These are phyloP conservation scores for Cacoxenus indagator DNA, from an alignment of 2,888 invertebrate species.

Conservation along the genomic window DNA sequence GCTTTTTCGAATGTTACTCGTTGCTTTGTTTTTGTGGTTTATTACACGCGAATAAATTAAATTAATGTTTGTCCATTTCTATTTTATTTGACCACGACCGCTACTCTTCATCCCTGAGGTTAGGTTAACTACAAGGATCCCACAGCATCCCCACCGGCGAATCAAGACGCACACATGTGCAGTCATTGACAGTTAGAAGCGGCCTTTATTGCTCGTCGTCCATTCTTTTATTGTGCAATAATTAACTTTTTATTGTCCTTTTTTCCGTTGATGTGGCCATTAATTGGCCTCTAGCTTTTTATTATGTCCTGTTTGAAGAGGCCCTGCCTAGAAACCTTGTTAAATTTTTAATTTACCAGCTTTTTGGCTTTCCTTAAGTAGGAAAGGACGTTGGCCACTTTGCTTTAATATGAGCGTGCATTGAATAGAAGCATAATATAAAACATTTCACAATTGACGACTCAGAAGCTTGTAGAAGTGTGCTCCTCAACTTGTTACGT, in stretches of 20 bases:
- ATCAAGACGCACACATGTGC: neutral
- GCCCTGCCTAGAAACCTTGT: too few relatives aligned
- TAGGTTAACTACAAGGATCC: neutral
- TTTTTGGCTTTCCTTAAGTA: neutral
- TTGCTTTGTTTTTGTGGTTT: constrained; percentile 50
- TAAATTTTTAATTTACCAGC: neutral
- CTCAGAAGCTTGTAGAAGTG: too few relatives aligned
- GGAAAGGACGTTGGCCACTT: too few relatives aligned
- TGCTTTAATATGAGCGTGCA: too few relatives aligned
- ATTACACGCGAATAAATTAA: constrained; percentile 64
- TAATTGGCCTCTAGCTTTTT: neutral
- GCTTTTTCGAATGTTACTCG: neutral
- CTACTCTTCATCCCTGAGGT: neutral
- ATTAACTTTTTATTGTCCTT: constrained; percentile 13
- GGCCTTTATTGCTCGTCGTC: neutral
- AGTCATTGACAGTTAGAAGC: constrained; percentile 12
- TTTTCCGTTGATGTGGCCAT: constrained; percentile 6
- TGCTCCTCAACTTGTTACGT: too few relatives aligned
- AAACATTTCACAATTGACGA: too few relatives aligned
- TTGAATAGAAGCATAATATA: too few relatives aligned
- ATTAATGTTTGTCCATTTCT: constrained; percentile 51
- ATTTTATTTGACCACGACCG: neutral
- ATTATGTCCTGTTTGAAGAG: neutral
- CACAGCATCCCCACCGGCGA: neutral
- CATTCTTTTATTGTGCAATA: constrained; percentile 7